A percentile compares a stretch with the other conserved stretches of the same genome.
Conservation (phyloP, 2,113 vertebrate species). For the Pholis gunnellus region DNA sequence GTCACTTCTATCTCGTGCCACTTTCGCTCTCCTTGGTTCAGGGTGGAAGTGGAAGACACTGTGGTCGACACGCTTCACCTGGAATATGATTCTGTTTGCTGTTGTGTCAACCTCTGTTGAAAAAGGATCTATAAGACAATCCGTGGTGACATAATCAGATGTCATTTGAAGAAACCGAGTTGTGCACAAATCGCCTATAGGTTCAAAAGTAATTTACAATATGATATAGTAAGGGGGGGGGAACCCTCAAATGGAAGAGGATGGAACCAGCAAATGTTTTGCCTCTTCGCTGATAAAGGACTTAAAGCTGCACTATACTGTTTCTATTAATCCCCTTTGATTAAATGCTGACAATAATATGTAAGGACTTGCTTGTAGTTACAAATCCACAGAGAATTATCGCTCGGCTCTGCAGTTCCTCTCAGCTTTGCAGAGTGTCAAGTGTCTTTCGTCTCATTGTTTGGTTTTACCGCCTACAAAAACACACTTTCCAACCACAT, state of each 20-base stretch:
- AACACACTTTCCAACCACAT: not conserved
- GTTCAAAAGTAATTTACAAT: not conserved
- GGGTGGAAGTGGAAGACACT: not conserved
- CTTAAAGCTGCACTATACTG: not conserved
- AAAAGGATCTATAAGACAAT: not conserved
- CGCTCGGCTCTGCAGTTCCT: not conserved
- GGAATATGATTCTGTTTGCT: not conserved
- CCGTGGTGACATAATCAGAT: not conserved
- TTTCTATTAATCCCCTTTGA: constrained; percentile 13
- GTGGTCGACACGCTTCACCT: constrained; percentile 6
- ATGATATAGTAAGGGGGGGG: not conserved
- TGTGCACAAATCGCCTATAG: not conserved
- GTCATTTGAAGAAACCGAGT: not conserved
- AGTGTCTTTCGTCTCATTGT: not conserved
- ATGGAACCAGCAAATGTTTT: not conserved
- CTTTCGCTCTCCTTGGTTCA: constrained; percentile 20
- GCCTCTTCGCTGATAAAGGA: not conserved
- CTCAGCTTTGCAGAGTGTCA: not conserved
- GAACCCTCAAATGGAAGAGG: not conserved
- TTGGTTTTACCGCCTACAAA: not conserved
- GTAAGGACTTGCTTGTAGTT: not conserved
- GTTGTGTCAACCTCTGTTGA: not conserved
- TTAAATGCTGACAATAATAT: not conserved
- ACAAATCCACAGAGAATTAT: not conserved
- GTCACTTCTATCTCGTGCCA: constrained; percentile 23